Evolutionary conservation across 1,140 invertebrate genomes (phyloP).

Genomic region (Zaprionus inermis): DNA sequence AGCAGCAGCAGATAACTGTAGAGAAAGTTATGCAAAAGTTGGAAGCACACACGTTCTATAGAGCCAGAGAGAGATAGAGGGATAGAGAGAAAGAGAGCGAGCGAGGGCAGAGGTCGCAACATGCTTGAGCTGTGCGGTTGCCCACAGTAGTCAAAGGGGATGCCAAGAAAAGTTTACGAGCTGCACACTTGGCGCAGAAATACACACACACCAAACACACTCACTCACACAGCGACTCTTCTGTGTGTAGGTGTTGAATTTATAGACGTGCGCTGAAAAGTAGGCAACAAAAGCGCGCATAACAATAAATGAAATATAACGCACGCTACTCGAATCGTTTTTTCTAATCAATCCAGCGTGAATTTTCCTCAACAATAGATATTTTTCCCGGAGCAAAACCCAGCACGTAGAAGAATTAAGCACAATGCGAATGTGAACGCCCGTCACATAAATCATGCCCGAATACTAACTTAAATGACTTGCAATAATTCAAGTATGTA

Average conservation of each 20-base stretch:
- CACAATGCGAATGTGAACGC: background rate
- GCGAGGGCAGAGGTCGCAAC: constrained; percentile 1
- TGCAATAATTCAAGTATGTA: constrained; percentile 21
- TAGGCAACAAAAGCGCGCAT: constrained; percentile 62
- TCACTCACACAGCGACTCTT: background rate
- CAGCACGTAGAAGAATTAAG: background rate
- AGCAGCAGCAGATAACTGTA: background rate
- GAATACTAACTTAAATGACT: constrained; percentile 22
- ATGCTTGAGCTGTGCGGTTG: constrained; percentile 58
- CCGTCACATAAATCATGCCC: constrained; percentile 30
- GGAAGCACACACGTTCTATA: background rate
- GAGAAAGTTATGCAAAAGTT: constrained; percentile 60
- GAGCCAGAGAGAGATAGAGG: background rate
- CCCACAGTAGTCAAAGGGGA: constrained; percentile 66
- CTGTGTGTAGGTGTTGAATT: constrained; percentile 64
- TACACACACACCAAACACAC: constrained; percentile 19
- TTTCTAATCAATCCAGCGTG: background rate
- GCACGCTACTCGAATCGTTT: background rate
- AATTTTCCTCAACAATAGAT: background rate
- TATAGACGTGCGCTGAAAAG: constrained; percentile 69
- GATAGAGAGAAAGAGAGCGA: background rate
- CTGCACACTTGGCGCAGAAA: constrained; percentile 46
- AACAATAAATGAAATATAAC: constrained; percentile 27
- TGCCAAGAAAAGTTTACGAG: constrained; percentile 66
- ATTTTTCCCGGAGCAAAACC: background rate